Evolutionary conservation across 2,797 vertebrate genomes (phyloP), one percentile per base, ranked within the genome.

Genomic region (Macropus fuliginosus): DNA sequence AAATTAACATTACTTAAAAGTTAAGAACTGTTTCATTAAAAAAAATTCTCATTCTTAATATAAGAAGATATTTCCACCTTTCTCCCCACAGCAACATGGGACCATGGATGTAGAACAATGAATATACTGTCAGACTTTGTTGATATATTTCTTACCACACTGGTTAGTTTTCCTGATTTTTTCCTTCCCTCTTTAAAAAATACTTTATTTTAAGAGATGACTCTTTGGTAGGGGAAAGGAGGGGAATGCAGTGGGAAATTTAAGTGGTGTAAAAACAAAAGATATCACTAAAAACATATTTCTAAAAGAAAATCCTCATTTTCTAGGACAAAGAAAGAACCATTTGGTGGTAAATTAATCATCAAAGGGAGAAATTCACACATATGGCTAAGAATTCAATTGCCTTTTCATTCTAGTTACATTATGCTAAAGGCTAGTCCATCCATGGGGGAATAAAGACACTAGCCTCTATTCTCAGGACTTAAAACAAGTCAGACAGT

Each of bases 401-500:
- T 62, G 56, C 74, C 90, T 95, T 93, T 46, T 28, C 18, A 95
- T 57, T 96, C 57, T 94, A 57, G 57, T 93, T 34, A 94, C 40
- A 54, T 54, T 90, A 95, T 91, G 59, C 93, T 94, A 95, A 96
- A 93, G 93, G 89, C 28, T 54, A 54, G 92, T 54, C 46, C 74
- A 90, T 5, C 56, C 87, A 93, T 59, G 24, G n/a, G 31, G 11
- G 18, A 95, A 96, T 96, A 90, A 92, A 94, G 94, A 27, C 81
- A 93, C 90, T 93, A 92, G 14, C 90, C 92, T 50, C 55, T 52
- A 40, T 91, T 29, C 31, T 28, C 34, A 81, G 5, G 18, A 55
- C 52, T 95, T 92, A 94, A 92, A 96, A 94, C 92, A 94, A 96
- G 21, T 91, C 55, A 95, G 93, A 94, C 90, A 93, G 52, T 94